These are phyloP conservation scores for Gymnogyps californianus DNA, from an alignment of 2,113 vertebrate genomes.

Conservation along the genomic window DNA sequence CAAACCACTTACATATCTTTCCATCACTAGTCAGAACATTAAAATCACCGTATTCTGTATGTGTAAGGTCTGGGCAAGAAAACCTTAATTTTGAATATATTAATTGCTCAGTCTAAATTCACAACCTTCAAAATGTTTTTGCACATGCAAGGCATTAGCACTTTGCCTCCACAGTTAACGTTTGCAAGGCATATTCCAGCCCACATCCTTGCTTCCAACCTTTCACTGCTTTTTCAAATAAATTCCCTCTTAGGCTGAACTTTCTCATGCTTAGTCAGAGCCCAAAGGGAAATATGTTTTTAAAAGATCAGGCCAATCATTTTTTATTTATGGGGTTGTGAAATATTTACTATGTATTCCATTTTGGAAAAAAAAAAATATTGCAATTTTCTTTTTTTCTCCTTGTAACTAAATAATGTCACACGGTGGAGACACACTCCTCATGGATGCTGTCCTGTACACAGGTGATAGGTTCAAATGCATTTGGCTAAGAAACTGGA, in stretches of 20 bases:
- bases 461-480: not conserved
- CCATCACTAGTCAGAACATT: not conserved
- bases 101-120: slow-evolving; percentile 11
- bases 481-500: not conserved
- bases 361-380: not conserved
- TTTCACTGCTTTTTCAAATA: not conserved
- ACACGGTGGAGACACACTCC: not conserved
- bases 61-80: not conserved
- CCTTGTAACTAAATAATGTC: not conserved
- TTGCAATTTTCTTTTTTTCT: not conserved
- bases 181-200: not conserved
- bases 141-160: not conserved
- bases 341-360: not conserved
- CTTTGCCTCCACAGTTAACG: not conserved
- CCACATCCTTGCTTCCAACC: slow-evolving; percentile 1
- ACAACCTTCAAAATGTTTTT: not conserved
- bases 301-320: slow-evolving; percentile 1
- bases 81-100: not conserved
- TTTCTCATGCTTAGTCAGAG: slow-evolving; percentile 38
- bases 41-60: not conserved
- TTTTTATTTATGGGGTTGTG: slow-evolving; percentile 8
- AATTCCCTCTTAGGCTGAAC: slow-evolving; percentile 6
- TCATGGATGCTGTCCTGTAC: not conserved
- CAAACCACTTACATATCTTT: not conserved
- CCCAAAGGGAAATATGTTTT: slow-evolving; percentile 2